A percentile compares a stretch with the other conserved stretches of the same genome.
These are phyloP conservation scores for Emydocephalus ijimae DNA, from an alignment of 2,113 vertebrate genomes.

Conservation along the genomic window DNA sequence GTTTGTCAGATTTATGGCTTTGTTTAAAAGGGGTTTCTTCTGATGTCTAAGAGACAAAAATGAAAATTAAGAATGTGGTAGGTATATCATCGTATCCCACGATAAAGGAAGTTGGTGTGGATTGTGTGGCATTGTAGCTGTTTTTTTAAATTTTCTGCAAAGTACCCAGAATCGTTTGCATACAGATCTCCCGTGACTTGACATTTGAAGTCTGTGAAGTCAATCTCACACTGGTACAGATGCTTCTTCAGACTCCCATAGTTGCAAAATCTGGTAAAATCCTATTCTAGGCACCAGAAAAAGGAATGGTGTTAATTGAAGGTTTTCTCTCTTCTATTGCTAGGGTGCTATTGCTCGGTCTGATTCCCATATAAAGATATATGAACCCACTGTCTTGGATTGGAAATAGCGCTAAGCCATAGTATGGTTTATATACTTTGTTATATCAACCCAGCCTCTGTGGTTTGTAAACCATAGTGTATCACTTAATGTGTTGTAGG, in stretches of 20 bases:
- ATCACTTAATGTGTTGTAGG: background rate
- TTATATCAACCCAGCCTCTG: background rate
- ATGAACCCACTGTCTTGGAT: background rate
- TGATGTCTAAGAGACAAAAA: background rate
- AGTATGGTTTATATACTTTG: background rate
- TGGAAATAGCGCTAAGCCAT: background rate
- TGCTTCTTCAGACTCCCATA: background rate
- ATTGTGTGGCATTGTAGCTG: background rate
- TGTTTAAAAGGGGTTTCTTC: conserved; percentile 3
- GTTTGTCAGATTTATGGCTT: conserved; percentile 21
- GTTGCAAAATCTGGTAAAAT: background rate
- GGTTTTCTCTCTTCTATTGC: background rate
- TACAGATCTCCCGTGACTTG: background rate
- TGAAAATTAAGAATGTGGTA: background rate
- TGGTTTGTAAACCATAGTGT: background rate
- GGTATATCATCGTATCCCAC: background rate
- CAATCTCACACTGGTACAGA: background rate
- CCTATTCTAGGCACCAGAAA: background rate
- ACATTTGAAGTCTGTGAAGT: background rate
- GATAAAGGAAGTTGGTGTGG: background rate
- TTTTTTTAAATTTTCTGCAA: background rate
- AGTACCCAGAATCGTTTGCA: background rate
- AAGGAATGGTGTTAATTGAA: background rate
- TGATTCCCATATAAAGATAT: background rate
- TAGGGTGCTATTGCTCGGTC: background rate